Conservation (phyloP, 2,113 vertebrate species). For the Gymnobelideus leadbeateri region DNA sequence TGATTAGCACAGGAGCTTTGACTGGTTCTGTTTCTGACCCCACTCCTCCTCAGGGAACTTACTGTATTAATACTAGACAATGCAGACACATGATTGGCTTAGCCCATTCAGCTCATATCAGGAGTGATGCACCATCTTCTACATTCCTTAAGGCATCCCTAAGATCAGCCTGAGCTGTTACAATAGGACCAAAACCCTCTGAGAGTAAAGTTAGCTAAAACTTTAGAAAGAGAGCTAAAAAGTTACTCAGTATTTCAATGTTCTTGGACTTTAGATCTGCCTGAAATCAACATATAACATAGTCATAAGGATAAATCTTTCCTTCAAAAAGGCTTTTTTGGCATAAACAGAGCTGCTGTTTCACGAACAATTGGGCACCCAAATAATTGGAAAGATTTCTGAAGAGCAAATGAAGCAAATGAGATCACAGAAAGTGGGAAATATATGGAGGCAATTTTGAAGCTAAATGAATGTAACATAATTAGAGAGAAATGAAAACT, state of each 20-base stretch:
- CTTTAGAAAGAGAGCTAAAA: conserved; percentile 41
- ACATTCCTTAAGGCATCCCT: not conserved
- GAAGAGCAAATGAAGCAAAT: conserved; percentile 76
- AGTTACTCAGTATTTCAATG: conserved; percentile 47
- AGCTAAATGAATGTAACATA: conserved; percentile 75
- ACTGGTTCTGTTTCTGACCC: not conserved
- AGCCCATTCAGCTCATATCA: not conserved
- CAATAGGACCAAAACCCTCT: not conserved
- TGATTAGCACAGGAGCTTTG: not conserved
- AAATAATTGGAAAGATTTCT: conserved; percentile 79
- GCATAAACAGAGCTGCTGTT: conserved; percentile 53
- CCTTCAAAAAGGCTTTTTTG: conserved; percentile 57
- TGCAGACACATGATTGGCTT: not conserved
- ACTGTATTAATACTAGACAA: not conserved
- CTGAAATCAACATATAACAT: conserved; percentile 62
- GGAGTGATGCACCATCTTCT: not conserved
- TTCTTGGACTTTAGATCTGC: conserved; percentile 11
- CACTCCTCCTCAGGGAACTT: not conserved
- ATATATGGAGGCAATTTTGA: conserved; percentile 74
- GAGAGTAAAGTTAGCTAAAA: conserved; percentile 51
- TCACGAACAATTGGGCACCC: conserved; percentile 58
- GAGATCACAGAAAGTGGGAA: conserved; percentile 69
- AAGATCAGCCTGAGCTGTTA: not conserved
- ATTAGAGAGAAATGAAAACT: conserved; percentile 76
- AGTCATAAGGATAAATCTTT: conserved; percentile 56